A percentile compares a stretch with the other conserved stretches of the same genome.
phyloP scores from a whole-genome alignment of 1,140 invertebrate genomes.

The Heliconius himera region DNA sequence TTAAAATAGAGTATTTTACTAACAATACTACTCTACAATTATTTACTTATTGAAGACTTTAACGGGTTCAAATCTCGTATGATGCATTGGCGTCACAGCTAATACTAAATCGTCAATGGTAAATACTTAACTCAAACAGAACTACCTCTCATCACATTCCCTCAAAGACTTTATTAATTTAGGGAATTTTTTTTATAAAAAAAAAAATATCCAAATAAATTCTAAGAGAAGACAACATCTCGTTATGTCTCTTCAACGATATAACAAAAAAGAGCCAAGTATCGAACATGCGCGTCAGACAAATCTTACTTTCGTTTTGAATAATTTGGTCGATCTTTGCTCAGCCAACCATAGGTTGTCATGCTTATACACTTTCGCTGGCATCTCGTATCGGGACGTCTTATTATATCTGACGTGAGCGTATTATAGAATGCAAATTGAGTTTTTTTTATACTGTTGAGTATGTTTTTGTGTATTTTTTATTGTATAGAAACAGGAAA shows the following conservation, averaged over 20 bases:
- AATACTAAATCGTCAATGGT: not conserved
- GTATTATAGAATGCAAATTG: not conserved
- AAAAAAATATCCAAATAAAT: not conserved
- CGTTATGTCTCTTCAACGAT: not conserved
- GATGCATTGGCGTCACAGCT: too few relatives aligned
- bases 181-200: too few relatives aligned
- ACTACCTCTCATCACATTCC: too few relatives aligned
- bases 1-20: too few relatives aligned
- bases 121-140: too few relatives aligned
- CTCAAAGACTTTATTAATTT: too few relatives aligned
- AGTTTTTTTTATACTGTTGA: not conserved
- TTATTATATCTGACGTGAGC: constrained; percentile 15
- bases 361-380: constrained; percentile 37
- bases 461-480: not conserved
- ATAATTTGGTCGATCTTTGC: constrained; percentile 40
- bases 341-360: constrained; percentile 29
- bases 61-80: too few relatives aligned
- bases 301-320: constrained; percentile 43
- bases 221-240: not conserved
- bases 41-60: too few relatives aligned
- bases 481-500: too few relatives aligned
- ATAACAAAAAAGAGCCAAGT: not conserved
- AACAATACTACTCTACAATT: too few relatives aligned
- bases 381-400: constrained; percentile 3
- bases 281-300: constrained; percentile 17